Base-by-base conservation (phyloP, 2,888 invertebrate species). In the Pandemis cinnamomeana region DNA sequence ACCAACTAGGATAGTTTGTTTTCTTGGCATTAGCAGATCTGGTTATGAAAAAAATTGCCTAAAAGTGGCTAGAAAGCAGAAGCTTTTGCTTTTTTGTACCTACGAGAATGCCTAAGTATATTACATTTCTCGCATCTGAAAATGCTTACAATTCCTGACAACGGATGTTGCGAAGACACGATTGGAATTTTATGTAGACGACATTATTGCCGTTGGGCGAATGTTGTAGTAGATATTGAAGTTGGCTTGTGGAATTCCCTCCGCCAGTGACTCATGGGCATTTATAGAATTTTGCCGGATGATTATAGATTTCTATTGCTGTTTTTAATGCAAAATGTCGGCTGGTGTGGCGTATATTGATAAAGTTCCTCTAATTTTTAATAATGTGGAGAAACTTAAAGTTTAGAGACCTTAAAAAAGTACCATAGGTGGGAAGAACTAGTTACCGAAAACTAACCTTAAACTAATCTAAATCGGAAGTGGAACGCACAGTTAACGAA, bases 401-500 rank as follows among this genome's bases (percentile, higher is more conserved):
- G 8, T 46, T 4, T 46, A 46, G 10, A 46, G 46, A 46, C 8
- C 46, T 10, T 11, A 11, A 46, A 46, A 46, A 11, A 46, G 46
- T 46, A 10, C 10, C 46, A 46, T 46, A 4, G 27, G 4, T 36
- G 27, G 27, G 27, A 36, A 36, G 27, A 7, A 51, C 51, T 1
- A 55, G 53, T 55, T 15, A 53, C 7, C 15, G 53, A 8, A 8
- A 20, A n/a, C 53, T 55, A 55, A 55, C 42, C 15, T 20, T 10
- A 15, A 42, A 66, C 15, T 42, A 67, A 10, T 2, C 15, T 15
- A 42, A 20, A 55, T 8, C n/a, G 5, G n/a, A 66, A 67, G 53
- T 67, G 15, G 67, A 55, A 41, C 53, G 42, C 42, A 11, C 67
- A 67, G 67, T 67, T 67, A 55, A 10, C 15, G 55, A 41, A 53